These are phyloP conservation scores for Chironomus tentans DNA, from an alignment of 2,888 invertebrate genomes.

Conservation along the genomic window DNA sequence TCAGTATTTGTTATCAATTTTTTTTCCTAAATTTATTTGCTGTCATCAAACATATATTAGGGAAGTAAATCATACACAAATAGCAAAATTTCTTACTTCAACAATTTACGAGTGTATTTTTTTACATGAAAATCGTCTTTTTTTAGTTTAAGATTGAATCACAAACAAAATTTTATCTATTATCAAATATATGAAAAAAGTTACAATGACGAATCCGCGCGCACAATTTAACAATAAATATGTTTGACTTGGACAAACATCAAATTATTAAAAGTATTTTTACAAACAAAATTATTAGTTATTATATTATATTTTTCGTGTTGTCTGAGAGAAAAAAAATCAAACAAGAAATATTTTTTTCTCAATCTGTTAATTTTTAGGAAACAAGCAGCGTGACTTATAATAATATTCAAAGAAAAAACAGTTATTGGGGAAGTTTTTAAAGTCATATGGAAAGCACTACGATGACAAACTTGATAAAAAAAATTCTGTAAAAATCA, in stretches of 20 bases:
- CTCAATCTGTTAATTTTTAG: background rate
- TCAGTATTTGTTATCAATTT: too few relatives aligned
- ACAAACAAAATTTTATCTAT: background rate
- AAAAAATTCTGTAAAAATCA: too few relatives aligned
- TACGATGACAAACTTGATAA: too few relatives aligned
- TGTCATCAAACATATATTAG: too few relatives aligned
- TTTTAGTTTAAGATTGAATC: background rate
- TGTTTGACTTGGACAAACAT: slow-evolving; percentile 17
- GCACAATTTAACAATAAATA: slow-evolving; percentile 27
- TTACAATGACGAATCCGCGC: slow-evolving; percentile 24
- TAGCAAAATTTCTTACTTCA: too few relatives aligned
- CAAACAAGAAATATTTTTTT: background rate
- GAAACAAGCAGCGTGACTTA: too few relatives aligned
- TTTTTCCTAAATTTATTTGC: too few relatives aligned
- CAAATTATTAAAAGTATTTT: slow-evolving; percentile 26
- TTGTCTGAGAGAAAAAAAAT: background rate
- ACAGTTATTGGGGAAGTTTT: background rate
- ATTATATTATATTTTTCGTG: background rate
- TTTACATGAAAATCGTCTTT: background rate
- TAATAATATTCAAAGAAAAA: too few relatives aligned
- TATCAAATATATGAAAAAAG: slow-evolving; percentile 16
- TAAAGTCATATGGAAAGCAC: background rate
- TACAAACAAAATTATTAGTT: slow-evolving; percentile 27
- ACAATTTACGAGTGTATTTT: too few relatives aligned
- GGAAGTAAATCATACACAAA: too few relatives aligned